Evolutionary conservation across 2,797 vertebrate genomes (phyloP).

Genomic region (Gouania willdenowi): DNA sequence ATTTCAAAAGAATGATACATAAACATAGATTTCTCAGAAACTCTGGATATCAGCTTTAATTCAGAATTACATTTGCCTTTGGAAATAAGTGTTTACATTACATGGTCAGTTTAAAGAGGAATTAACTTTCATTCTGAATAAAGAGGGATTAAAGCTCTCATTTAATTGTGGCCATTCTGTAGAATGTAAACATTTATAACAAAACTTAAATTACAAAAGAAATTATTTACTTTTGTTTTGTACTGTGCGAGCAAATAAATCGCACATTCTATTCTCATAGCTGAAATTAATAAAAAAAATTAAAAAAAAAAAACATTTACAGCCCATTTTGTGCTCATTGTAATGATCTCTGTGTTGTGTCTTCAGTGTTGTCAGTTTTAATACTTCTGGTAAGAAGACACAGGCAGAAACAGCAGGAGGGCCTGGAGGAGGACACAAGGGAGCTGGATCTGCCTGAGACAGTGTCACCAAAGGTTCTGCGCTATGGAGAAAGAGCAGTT

Average conservation of each 20-base stretch:
- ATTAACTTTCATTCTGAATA: too few relatives aligned
- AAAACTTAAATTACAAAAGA: too few relatives aligned
- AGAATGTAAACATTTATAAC: conserved; percentile 34
- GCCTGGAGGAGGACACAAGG: conserved; percentile 58
- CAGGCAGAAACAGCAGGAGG: conserved; percentile 65
- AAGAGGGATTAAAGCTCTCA: too few relatives aligned
- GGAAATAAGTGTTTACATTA: too few relatives aligned
- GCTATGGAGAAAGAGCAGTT: conserved; percentile 71
- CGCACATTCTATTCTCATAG: conserved; percentile 7
- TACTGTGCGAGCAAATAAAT: conserved; percentile 21
- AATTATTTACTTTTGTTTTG: conserved; percentile 22
- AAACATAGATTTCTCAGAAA: too few relatives aligned
- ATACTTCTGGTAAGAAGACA: conserved; percentile 77
- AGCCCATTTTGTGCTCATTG: conserved; percentile 9
- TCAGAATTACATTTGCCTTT: too few relatives aligned
- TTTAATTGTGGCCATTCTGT: too few relatives aligned
- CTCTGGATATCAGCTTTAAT: too few relatives aligned
- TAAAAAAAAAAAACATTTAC: too few relatives aligned
- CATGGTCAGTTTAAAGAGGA: too few relatives aligned
- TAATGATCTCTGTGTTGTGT: conserved; percentile 53
- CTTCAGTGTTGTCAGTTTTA: conserved; percentile 80
- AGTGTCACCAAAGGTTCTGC: conserved; percentile 84
- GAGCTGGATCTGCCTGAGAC: conserved; percentile 77
- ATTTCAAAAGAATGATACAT: too few relatives aligned
- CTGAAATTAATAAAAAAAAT: conserved; percentile 25